phyloP scores from a whole-genome alignment of 2,888 invertebrate species.

The Barypeithes pellucidus region DNA sequence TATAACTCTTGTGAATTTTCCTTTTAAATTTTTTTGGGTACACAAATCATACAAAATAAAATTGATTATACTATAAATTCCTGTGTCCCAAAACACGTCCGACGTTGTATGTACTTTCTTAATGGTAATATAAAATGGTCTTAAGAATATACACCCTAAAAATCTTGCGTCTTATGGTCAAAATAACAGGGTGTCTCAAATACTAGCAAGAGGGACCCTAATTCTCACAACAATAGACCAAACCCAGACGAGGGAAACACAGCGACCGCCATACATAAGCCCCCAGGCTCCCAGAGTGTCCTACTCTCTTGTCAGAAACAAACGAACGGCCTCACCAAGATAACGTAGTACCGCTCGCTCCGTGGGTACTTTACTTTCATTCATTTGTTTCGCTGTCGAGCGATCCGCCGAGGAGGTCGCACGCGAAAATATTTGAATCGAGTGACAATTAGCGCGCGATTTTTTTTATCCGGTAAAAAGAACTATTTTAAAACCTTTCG shows the following conservation, averaged over 20 bases:
- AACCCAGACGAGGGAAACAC: neutral
- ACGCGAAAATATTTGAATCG: conserved; percentile 26
- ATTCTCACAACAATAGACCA: conserved; percentile 5
- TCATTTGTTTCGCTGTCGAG: conserved; percentile 19
- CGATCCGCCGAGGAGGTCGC: conserved; percentile 1
- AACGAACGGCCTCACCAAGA: conserved; percentile 24
- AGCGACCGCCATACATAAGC: neutral
- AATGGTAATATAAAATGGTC: too few relatives aligned
- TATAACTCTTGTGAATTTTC: too few relatives aligned
- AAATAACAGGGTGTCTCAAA: conserved; percentile 22
- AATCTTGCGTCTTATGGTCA: neutral
- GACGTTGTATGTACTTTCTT: too few relatives aligned
- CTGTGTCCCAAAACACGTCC: too few relatives aligned
- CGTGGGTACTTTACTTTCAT: conserved; percentile 35
- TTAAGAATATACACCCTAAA: conserved; percentile 15
- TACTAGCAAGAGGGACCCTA: conserved; percentile 19
- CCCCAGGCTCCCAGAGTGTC: conserved; percentile 25
- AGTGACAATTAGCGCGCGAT: conserved; percentile 20
- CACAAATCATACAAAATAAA: too few relatives aligned
- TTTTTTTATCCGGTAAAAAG: conserved; percentile 1
- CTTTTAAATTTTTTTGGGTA: too few relatives aligned
- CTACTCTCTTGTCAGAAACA: conserved; percentile 31
- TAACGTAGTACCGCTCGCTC: conserved; percentile 31
- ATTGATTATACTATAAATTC: too few relatives aligned
- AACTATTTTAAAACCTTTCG: neutral